These are phyloP conservation scores for Gambusia holbrooki DNA, from an alignment of 2,113 vertebrate genomes.

Conservation along the genomic window DNA sequence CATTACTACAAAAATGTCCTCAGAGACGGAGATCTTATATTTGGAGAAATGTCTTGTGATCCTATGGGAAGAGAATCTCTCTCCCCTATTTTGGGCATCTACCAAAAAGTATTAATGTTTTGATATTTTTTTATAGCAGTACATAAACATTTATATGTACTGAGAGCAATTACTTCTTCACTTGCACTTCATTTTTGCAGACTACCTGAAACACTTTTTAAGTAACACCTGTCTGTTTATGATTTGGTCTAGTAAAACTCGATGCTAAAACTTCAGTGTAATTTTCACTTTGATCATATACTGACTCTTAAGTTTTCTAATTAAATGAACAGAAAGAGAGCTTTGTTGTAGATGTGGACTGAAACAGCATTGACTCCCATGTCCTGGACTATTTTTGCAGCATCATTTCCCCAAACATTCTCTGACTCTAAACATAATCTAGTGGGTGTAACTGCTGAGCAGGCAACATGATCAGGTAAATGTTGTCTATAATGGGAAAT, in stretches of 20 bases:
- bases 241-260: neutral
- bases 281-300: neutral
- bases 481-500: neutral
- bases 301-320: neutral
- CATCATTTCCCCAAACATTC: neutral
- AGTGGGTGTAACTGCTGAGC: constrained; percentile 16
- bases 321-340: neutral
- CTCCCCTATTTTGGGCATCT: too few relatives aligned
- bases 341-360: neutral
- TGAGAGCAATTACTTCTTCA: too few relatives aligned
- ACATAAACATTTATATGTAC: too few relatives aligned
- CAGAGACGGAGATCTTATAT: neutral
- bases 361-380: neutral
- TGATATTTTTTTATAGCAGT: too few relatives aligned
- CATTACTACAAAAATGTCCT: neutral
- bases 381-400: neutral
- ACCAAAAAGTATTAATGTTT: too few relatives aligned
- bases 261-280: neutral
- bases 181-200: too few relatives aligned
- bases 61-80: too few relatives aligned
- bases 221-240: neutral
- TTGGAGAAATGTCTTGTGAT: neutral
- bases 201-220: neutral
- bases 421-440: neutral
- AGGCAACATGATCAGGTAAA: neutral